Percentiles rank a stretch among this genome's conserved stretches.
These are phyloP conservation scores for Muscicapa striata DNA, from an alignment of 2,797 vertebrate species.

Conservation along the genomic window DNA sequence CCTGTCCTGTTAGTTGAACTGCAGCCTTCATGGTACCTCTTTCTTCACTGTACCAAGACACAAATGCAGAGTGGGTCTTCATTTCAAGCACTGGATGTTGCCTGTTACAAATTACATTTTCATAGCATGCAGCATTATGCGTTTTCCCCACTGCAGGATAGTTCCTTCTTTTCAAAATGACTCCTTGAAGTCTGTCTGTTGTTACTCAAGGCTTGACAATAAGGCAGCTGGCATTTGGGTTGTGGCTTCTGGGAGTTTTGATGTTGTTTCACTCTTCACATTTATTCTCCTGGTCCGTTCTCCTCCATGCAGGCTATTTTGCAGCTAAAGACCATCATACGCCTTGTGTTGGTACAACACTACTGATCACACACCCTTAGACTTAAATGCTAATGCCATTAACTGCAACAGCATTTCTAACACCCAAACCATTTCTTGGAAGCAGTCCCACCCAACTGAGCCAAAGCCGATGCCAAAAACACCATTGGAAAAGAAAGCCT, in stretches of 20 bases:
- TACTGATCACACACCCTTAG: not conserved
- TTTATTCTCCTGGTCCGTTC: accelerated
- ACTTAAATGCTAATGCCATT: not conserved
- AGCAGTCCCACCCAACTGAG: not conserved
- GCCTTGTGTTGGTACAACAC: not conserved
- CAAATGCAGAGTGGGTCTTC: not conserved
- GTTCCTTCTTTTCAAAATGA: not conserved
- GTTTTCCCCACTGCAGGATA: not conserved
- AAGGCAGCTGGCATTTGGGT: not conserved
- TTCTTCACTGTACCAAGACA: not conserved
- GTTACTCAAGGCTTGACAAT: not conserved
- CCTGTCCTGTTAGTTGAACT: not conserved
- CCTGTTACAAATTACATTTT: not conserved
- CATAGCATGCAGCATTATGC: accelerated
- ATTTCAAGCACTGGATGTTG: not conserved
- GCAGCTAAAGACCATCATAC: not conserved
- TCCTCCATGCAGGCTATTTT: not conserved
- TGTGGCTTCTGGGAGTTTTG: not conserved
- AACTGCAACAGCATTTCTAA: not conserved
- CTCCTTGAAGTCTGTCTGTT: not conserved
- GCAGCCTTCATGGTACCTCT: not conserved
- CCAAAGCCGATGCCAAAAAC: not conserved
- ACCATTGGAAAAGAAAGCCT: not conserved
- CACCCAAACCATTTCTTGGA: not conserved
- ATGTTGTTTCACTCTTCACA: not conserved